A percentile compares a stretch with the other conserved stretches of the same genome.
These are phyloP conservation scores for Lathamus discolor DNA, from an alignment of 2,113 vertebrate genomes.

Conservation along the genomic window DNA sequence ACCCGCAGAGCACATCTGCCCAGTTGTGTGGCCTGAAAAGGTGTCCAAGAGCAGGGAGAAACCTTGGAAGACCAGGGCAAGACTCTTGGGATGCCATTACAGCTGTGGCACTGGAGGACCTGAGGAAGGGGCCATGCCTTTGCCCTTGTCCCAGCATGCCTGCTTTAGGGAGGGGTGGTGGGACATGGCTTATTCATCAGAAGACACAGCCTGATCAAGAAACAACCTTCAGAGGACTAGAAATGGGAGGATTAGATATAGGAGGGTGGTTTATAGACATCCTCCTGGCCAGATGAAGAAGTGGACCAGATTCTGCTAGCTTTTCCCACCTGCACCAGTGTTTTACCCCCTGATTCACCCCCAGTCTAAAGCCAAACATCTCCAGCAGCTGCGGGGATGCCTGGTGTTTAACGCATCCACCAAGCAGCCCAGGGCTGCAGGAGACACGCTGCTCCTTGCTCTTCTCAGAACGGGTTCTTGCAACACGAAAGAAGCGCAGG, in stretches of 20 bases:
- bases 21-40: not conserved
- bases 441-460: not conserved
- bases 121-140: not conserved
- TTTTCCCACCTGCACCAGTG: not conserved
- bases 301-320: not conserved
- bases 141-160: not conserved
- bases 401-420: not conserved
- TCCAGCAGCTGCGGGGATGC: not conserved
- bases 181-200: not conserved
- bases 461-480: constrained; percentile 41
- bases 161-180: not conserved
- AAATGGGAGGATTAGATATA: not conserved
- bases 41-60: not conserved
- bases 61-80: not conserved
- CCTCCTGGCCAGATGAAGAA: not conserved
- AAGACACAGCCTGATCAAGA: not conserved
- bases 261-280: not conserved
- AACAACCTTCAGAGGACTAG: not conserved
- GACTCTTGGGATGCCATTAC: not conserved
- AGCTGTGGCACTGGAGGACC: not conserved
- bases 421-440: not conserved
- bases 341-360: not conserved
- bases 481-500: not conserved
- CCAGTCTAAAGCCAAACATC: not conserved
- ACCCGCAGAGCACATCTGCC: not conserved